Percentiles rank a stretch among this genome's conserved stretches.
Conservation (phyloP, 2,888 invertebrate genomes). For the Amaurobius ferox region DNA sequence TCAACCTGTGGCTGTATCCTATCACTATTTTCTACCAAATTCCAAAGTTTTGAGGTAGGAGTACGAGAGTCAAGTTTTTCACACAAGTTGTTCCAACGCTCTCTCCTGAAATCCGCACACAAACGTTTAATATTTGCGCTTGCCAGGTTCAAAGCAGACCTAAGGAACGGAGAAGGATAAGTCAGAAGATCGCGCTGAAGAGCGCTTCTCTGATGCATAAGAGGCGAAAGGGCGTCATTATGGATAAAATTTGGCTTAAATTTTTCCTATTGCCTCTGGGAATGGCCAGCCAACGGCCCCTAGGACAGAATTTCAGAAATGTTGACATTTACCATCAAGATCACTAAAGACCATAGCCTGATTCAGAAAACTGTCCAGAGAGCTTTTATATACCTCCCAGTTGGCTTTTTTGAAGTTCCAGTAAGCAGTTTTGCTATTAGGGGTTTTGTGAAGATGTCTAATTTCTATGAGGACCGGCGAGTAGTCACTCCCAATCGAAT, state of each 20-base stretch:
- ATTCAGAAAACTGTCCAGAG: not conserved
- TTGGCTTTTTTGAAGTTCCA: not conserved
- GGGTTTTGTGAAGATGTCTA: not conserved
- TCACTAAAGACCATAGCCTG: not conserved
- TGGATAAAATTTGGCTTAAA: not conserved
- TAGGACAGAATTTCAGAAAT: no score
- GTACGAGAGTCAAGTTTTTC: no score
- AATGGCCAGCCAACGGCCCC: no score
- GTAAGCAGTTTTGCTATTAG: not conserved
- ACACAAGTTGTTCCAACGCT: no score
- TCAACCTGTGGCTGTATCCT: no score
- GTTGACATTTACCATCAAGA: not conserved
- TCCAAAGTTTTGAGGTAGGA: no score
- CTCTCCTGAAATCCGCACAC: no score
- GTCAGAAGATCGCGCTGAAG: not conserved
- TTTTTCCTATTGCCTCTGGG: slow-evolving; percentile 10
- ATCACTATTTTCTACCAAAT: no score
- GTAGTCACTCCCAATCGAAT: not conserved
- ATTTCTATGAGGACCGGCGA: not conserved
- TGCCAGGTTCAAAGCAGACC: not conserved
- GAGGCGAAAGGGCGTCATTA: not conserved
- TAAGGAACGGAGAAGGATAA: not conserved
- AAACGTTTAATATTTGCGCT: no score
- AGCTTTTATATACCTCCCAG: not conserved
- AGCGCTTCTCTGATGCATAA: not conserved